phyloP scores from a whole-genome alignment of 1,140 invertebrate genomes.

The Drosophila chauvacae region DNA sequence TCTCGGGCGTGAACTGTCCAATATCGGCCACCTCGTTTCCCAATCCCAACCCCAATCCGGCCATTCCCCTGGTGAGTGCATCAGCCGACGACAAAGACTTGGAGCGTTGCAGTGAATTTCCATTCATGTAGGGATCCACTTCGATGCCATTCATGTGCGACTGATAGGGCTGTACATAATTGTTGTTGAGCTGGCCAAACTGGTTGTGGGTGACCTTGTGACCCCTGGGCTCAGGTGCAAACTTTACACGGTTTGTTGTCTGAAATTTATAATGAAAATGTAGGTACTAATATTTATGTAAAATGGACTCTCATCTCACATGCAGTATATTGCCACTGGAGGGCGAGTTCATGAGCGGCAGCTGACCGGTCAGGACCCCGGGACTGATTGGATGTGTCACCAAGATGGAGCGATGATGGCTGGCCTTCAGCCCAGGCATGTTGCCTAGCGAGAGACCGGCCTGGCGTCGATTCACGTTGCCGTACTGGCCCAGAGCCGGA shows the following conservation, averaged over 20 bases:
- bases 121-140: constrained; percentile 72
- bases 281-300: neutral
- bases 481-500: constrained; percentile 85
- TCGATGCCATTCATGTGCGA: constrained; percentile 73
- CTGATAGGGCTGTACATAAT: constrained; percentile 68
- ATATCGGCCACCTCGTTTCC: constrained; percentile 89
- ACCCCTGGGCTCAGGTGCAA: constrained; percentile 72
- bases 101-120: constrained; percentile 87
- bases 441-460: constrained; percentile 75
- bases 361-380: constrained; percentile 64
- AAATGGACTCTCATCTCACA: constrained; percentile 79
- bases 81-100: constrained; percentile 92
- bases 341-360: constrained; percentile 86
- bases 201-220: constrained; percentile 54
- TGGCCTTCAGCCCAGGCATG: constrained; percentile 59
- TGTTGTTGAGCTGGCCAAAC: constrained; percentile 50
- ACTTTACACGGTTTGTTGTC: constrained; percentile 80
- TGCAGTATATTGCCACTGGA: constrained; percentile 89
- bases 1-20: constrained; percentile 89
- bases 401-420: constrained; percentile 83
- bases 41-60: constrained; percentile 86
- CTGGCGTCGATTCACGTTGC: constrained; percentile 66
- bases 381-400: constrained; percentile 76
- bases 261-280: constrained; percentile 11
- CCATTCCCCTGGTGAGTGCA: constrained; percentile 87